These are phyloP conservation scores for Takifugu bimaculatus DNA, from an alignment of 2,113 vertebrate genomes.

Conservation along the genomic window DNA sequence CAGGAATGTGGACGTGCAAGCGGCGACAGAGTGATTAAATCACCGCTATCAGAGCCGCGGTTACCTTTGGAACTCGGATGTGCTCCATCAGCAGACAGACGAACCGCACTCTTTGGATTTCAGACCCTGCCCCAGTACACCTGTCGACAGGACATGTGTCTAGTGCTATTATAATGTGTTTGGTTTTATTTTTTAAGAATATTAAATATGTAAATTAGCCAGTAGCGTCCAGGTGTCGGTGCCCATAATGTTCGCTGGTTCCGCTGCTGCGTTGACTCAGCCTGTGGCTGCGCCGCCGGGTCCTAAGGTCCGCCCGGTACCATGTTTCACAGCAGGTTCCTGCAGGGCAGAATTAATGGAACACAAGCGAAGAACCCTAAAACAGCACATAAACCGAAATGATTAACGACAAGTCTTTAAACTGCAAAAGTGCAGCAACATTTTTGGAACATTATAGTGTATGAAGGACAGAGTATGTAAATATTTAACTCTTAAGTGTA, in stretches of 20 bases:
- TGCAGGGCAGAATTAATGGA: background rate
- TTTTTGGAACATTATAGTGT: too few species aligned
- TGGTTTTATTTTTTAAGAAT: too few species aligned
- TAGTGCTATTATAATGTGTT: background rate
- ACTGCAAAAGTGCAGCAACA: too few species aligned
- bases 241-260: slow-evolving; percentile 4
- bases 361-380: too few species aligned
- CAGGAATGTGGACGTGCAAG: too few species aligned
- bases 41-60: slow-evolving; percentile 6
- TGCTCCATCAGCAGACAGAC: slow-evolving; percentile 69
- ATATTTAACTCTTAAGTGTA: too few species aligned
- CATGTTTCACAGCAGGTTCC: background rate
- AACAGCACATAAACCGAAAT: too few species aligned
- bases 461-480: too few species aligned
- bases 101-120: slow-evolving; percentile 11
- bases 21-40: slow-evolving; percentile 1
- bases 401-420: too few species aligned
- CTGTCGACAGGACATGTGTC: background rate
- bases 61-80: slow-evolving; percentile 78
- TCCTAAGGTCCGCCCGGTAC: slow-evolving; percentile 55
- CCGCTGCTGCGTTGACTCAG: background rate
- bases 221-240: slow-evolving; percentile 41
- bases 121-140: background rate
- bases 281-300: slow-evolving; percentile 37
- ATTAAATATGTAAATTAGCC: slow-evolving; percentile 3